Base-by-base conservation (phyloP, 2,797 vertebrate genomes). In the Sebastes trivittatus region DNA sequence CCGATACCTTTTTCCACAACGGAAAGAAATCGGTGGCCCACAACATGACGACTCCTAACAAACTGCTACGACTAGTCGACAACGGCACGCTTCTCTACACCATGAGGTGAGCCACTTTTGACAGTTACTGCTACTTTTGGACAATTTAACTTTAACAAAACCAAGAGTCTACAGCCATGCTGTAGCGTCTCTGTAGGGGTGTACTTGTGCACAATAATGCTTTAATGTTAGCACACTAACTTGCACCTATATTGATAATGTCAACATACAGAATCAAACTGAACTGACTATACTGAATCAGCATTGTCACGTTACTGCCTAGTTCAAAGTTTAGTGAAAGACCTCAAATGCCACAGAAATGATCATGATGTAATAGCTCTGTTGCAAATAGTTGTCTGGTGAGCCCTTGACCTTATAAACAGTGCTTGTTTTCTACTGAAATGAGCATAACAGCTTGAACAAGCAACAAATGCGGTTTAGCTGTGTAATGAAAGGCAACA, bases 41-140 rank as follows among this genome's bases (percentile, higher is more conserved):
- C 92, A 99, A 99, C 90, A 99, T 99, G 98, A 99, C 98, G 1
- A 99, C 98, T 1, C 98, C 98, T 9, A 99, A 99, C 94, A 99
- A 99, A 84, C 95, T 99, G 30, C 96, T 99, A n/a, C 96, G 98
- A 69, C 95, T 99, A 82, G 97, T 98, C 42, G 98, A 99, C 95
- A 99, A 99, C 0, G 98, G 98, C 29, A 99, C 98, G 0, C 97
- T 99, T 16, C 96, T 99, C 62, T 99, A 99, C 88, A 99, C 98
- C 0, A 99, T 99, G 98, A 98, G 98, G 98, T 99, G 86, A 95
- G 86, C 5, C 56, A 4, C 27, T 23, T 58, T 67, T 10, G 2
- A 22, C 9, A 49, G 4, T 1, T 27, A 29, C 11, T 36, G 84
- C 4, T 49, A 4, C 25, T 23, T 58, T 64, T 16, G 2, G 2